Evolutionary conservation across 2,797 vertebrate genomes (phyloP).

Genomic region (Xiphophorus birchmanni): DNA sequence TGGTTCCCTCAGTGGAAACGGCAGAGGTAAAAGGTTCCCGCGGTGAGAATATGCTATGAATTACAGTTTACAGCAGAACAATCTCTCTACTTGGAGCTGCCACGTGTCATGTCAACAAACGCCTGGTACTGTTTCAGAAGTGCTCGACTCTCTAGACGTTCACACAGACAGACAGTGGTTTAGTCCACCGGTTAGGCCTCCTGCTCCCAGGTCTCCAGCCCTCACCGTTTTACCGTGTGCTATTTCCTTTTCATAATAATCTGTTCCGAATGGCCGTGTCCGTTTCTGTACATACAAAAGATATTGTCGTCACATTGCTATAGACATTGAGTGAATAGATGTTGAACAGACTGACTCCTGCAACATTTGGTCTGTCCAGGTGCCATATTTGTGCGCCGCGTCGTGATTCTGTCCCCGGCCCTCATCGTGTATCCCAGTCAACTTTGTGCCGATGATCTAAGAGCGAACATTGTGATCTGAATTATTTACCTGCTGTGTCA

Average conservation of each 20-base stretch:
- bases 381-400: slow-evolving; percentile 53
- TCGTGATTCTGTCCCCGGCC: slow-evolving; percentile 54
- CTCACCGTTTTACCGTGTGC: slow-evolving; percentile 56
- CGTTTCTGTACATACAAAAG: slow-evolving; percentile 78
- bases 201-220: slow-evolving; percentile 50
- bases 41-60: background rate
- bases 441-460: slow-evolving; percentile 73
- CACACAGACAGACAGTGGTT: slow-evolving; percentile 7
- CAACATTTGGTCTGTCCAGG: slow-evolving; percentile 14
- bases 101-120: background rate
- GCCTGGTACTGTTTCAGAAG: slow-evolving; percentile 20
- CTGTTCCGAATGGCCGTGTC: slow-evolving; percentile 77
- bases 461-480: slow-evolving; percentile 64
- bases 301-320: slow-evolving; percentile 54
- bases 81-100: background rate
- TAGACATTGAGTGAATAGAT: slow-evolving; percentile 57
- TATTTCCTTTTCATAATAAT: slow-evolving; percentile 58
- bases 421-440: slow-evolving; percentile 63
- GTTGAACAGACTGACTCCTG: background rate
- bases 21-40: background rate
- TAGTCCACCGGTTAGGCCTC: slow-evolving; percentile 46
- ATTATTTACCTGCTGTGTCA: slow-evolving; percentile 71
- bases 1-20: background rate
- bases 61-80: slow-evolving; percentile 3
- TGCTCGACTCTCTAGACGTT: slow-evolving; percentile 4